Conservation (phyloP, 1,140 invertebrate species). For the Penaeus indicus region DNA sequence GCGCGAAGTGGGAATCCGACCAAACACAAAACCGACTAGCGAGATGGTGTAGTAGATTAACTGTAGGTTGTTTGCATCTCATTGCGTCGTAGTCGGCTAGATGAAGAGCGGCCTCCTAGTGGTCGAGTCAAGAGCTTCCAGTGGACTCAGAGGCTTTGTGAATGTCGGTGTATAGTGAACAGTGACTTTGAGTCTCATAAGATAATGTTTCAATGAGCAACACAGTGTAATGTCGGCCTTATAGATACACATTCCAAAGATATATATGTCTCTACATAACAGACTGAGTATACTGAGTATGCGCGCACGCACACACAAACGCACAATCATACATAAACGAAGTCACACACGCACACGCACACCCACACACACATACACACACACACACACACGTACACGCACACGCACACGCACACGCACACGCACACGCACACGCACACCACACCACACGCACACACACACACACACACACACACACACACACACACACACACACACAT, state of each 20-base stretch:
- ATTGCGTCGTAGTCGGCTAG: not conserved
- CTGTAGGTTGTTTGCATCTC: too few species aligned
- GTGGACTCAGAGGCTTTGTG: conserved; percentile 22
- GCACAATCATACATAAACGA: not conserved
- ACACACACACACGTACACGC: too few species aligned
- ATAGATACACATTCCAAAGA: not conserved
- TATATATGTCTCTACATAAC: not conserved
- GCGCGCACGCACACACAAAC: not conserved
- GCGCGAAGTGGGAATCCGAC: too few species aligned
- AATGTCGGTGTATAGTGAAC: conserved; percentile 18
- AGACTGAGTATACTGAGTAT: not conserved
- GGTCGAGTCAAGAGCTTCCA: conserved; percentile 53
- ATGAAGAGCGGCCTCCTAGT: not conserved
- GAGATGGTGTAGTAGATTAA: too few species aligned
- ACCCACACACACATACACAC: too few species aligned
- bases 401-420: too few species aligned
- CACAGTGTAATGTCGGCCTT: conserved; percentile 40
- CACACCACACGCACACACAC: too few species aligned
- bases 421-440: too few species aligned
- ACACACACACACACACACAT: too few species aligned
- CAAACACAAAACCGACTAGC: too few species aligned
- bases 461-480: too few species aligned
- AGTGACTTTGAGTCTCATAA: not conserved
- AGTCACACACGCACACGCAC: too few species aligned
- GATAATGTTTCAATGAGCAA: not conserved